Percentiles rank a stretch among this genome's conserved stretches.
phyloP scores from a whole-genome alignment of 2,888 invertebrate species.

The Bibio marci region DNA sequence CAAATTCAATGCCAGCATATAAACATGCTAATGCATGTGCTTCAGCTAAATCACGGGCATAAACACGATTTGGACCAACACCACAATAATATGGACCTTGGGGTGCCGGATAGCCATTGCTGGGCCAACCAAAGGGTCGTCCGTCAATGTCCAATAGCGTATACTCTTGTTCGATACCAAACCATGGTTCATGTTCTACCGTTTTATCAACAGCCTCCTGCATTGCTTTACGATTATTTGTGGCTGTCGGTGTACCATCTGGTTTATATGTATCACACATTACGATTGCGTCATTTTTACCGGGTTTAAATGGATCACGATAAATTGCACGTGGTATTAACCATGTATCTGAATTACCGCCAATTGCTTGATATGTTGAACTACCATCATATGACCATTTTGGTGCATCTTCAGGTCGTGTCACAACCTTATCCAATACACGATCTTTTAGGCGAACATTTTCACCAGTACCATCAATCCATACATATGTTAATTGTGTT shows the following conservation, averaged over 20 bases:
- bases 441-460: conserved; percentile 50
- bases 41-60: conserved; percentile 67
- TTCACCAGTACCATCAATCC: conserved; percentile 62
- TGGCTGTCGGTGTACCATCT: conserved; percentile 30
- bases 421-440: conserved; percentile 47
- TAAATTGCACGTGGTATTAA: conserved; percentile 62
- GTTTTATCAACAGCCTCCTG: conserved; percentile 36
- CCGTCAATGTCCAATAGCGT: conserved; percentile 36
- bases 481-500: conserved; percentile 48
- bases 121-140: conserved; percentile 58
- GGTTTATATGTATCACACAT: conserved; percentile 59
- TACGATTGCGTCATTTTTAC: conserved; percentile 53
- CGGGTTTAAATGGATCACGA: conserved; percentile 57
- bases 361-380: conserved; percentile 46
- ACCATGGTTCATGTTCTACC: conserved; percentile 46
- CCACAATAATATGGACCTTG: conserved; percentile 74
- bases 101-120: conserved; percentile 42
- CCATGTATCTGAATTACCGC: conserved; percentile 53
- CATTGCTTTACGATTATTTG: conserved; percentile 33
- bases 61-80: conserved; percentile 58
- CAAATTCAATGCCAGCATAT: conserved; percentile 59
- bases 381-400: conserved; percentile 64
- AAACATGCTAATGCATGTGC: conserved; percentile 52
- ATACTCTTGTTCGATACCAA: conserved; percentile 55
- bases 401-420: conserved; percentile 41